Evolutionary conservation across 2,113 vertebrate genomes (phyloP).

Genomic region (Callorhinus ursinus): DNA sequence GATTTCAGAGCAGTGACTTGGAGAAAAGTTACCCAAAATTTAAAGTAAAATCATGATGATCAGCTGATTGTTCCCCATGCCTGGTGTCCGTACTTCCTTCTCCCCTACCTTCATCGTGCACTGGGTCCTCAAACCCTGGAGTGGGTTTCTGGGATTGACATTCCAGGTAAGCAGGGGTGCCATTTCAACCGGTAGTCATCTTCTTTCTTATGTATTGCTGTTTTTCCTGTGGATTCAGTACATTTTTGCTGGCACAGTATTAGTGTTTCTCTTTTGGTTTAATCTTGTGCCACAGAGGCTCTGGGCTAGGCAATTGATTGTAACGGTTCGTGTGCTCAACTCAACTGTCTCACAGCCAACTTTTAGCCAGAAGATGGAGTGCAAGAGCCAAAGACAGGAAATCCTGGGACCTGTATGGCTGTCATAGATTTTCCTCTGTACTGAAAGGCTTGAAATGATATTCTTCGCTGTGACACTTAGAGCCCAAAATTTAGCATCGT

Average conservation of each 20-base stretch:
- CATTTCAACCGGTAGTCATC: neutral
- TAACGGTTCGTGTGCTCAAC: neutral
- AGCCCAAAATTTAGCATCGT: neutral
- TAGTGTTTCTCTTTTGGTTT: neutral
- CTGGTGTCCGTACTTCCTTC: rapidly evolving
- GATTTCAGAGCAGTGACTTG: neutral
- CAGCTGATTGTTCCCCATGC: neutral
- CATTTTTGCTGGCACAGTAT: neutral
- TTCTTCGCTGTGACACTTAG: neutral
- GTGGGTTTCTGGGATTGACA: neutral
- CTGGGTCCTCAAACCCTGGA: neutral
- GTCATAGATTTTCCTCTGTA: constrained; percentile 33
- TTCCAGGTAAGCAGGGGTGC: neutral
- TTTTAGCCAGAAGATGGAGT: constrained; percentile 72
- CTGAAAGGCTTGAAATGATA: constrained; percentile 41
- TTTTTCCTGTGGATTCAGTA: neutral
- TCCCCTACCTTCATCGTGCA: too few species aligned
- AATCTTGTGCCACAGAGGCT: neutral
- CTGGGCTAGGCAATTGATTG: rapidly evolving
- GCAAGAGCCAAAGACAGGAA: constrained; percentile 51
- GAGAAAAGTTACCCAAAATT: neutral
- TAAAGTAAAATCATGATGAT: neutral
- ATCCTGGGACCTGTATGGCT: neutral
- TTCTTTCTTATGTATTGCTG: neutral
- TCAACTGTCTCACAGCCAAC: neutral